A percentile compares a stretch with the other conserved stretches of the same genome.
These are phyloP conservation scores for Penaeus chinensis DNA, from an alignment of 1,140 invertebrate species.

Conservation along the genomic window DNA sequence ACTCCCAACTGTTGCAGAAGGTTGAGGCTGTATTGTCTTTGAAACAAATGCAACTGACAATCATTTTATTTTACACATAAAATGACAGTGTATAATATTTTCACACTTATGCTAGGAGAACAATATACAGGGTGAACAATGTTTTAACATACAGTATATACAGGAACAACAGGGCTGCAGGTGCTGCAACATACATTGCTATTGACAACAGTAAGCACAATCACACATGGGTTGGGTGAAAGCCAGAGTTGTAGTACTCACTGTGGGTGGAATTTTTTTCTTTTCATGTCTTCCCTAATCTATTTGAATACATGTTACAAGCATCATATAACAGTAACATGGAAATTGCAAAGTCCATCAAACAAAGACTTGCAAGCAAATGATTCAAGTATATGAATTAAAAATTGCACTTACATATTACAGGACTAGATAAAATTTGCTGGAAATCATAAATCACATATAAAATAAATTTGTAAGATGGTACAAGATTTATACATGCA, in stretches of 20 bases:
- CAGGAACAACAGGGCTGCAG: slow-evolving; percentile 31
- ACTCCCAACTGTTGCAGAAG: neutral
- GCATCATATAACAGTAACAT: slow-evolving; percentile 26
- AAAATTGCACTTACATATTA: slow-evolving; percentile 35
- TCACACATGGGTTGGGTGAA: slow-evolving; percentile 6
- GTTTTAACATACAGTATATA: slow-evolving; percentile 52
- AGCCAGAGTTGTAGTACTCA: neutral
- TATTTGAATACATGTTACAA: slow-evolving; percentile 18
- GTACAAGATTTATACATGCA: slow-evolving; percentile 46
- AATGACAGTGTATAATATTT: slow-evolving; percentile 53
- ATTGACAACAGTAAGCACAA: slow-evolving; percentile 38
- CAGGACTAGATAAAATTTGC: slow-evolving; percentile 46
- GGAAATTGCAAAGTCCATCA: neutral
- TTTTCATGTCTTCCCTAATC: neutral
- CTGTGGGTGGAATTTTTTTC: too few species aligned
- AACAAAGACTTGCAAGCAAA: slow-evolving; percentile 15
- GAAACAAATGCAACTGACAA: neutral
- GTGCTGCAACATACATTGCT: slow-evolving; percentile 29
- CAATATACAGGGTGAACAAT: slow-evolving; percentile 48
- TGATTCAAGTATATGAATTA: slow-evolving; percentile 29
- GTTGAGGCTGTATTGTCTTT: neutral
- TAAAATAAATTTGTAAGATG: slow-evolving; percentile 28
- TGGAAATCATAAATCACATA: slow-evolving; percentile 44
- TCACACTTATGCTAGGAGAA: slow-evolving; percentile 42
- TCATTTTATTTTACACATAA: slow-evolving; percentile 46